Base-by-base conservation (phyloP, 2,888 invertebrate species). In the Eurytoma californica region DNA sequence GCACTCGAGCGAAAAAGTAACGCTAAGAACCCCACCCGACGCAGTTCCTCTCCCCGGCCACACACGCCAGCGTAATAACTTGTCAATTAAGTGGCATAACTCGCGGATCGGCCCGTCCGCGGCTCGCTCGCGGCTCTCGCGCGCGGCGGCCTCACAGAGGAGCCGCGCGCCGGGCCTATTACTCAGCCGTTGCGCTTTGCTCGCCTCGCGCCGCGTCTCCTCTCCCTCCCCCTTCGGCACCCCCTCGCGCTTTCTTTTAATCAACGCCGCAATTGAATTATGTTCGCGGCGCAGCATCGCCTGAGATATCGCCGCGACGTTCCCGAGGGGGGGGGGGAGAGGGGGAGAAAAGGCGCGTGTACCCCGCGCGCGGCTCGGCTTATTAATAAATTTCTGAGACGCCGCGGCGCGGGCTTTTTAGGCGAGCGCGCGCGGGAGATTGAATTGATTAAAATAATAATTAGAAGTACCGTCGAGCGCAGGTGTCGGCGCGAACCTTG, bases 201-300 rank as follows among this genome's bases (percentile, higher is more conserved):
- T n/a, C 53, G 53, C 2, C 5, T 53, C 49, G 49, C 24, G 16
- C 7, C 18, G 55, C 55, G 55, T 63, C 20, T 60, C 0, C 13
- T 24, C 5, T 51, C 18, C 57, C 49, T 30, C 18, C 39, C 53
- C 65, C 20, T 18, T 20, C 60, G 24, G 12, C 63, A n/a, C 39
- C n/a, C 66, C 4, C 60, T 61, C 77, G 77, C 58, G 66, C 72
- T 55, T 77, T 72, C 72, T 72, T 77, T 77, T 77, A 77, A 77
- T 77, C 77, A 77, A 77, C 77, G 66, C 77, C 77, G 72, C 69
- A 72, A 77, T 77, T 77, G 77, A 77, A 77, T 77, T 77, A 72
- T 77, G 66, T 61, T 9, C 24, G 55, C 49, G 77, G 39, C 57
- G 47, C 14, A 28, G 39, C 39, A 39, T 9, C 72, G 72, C 63